Evolutionary conservation across 2,888 invertebrate species (phyloP).

Genomic region (Cheilosia vulpina): DNA sequence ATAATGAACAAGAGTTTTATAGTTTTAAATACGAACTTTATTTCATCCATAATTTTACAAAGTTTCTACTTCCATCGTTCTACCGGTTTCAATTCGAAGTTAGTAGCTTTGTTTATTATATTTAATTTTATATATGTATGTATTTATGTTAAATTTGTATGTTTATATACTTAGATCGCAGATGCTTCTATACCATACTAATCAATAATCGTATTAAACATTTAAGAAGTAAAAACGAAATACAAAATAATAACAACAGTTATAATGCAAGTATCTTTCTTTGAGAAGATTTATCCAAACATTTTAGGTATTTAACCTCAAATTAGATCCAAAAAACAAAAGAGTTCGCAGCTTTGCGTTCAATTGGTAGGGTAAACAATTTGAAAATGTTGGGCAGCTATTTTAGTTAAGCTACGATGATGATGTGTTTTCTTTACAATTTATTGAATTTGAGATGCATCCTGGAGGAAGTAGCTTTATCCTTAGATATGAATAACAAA

Average conservation of each 20-base stretch:
- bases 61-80: slow-evolving; percentile 56
- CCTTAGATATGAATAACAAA: neutral
- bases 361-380: slow-evolving; percentile 9
- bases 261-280: no score
- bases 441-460: no score
- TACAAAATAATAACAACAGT: slow-evolving; percentile 42
- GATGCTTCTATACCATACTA: slow-evolving; percentile 49
- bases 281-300: no score
- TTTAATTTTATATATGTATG: slow-evolving; percentile 37
- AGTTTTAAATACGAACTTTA: slow-evolving; percentile 72
- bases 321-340: no score
- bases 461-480: no score
- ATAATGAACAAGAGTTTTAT: slow-evolving; percentile 24
- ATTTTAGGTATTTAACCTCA: no score
- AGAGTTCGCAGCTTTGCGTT: no score
- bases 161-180: slow-evolving; percentile 56
- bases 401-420: slow-evolving; percentile 20
- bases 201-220: slow-evolving; percentile 45
- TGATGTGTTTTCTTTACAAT: slow-evolving; percentile 1
- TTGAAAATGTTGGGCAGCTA: slow-evolving; percentile 5
- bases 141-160: slow-evolving; percentile 57
- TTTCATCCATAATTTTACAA: slow-evolving; percentile 73
- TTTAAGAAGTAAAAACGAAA: slow-evolving; percentile 43
- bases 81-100: slow-evolving; percentile 59
- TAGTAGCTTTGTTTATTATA: slow-evolving; percentile 41